These are phyloP conservation scores for Nomada goodeniana DNA, from an alignment of 2,888 invertebrate genomes.

Conservation along the genomic window DNA sequence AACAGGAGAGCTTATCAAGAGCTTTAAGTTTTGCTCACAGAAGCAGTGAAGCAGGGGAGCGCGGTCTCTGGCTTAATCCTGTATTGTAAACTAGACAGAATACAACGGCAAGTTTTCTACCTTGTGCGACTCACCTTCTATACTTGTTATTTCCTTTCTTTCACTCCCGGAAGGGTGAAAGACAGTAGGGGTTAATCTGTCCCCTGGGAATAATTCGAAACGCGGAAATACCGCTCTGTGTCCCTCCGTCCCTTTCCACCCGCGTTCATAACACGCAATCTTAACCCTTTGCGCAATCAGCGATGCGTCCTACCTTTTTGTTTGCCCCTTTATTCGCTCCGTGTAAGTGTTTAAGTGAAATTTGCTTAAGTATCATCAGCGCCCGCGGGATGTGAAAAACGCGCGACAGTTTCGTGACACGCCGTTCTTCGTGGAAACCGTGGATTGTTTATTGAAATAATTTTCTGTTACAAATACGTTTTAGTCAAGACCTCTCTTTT, in stretches of 20 bases:
- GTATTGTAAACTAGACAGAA: conserved; percentile 81
- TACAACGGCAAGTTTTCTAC: conserved; percentile 79
- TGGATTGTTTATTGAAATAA: not conserved
- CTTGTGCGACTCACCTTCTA: conserved; percentile 63
- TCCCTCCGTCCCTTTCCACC: not conserved
- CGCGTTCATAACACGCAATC: conserved; percentile 54
- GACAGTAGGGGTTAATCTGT: conserved; percentile 79
- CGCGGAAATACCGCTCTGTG: conserved; percentile 76
- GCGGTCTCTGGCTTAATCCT: conserved; percentile 79
- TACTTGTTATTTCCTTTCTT: conserved; percentile 65
- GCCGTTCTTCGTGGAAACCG: not conserved
- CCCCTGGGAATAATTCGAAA: conserved; percentile 80
- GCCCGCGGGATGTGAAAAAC: not conserved
- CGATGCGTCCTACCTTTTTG: conserved; percentile 39
- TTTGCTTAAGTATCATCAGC: conserved; percentile 26
- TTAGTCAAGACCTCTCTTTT: too few species aligned
- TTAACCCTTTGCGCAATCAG: conserved; percentile 61
- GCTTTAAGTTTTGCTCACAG: conserved; percentile 79
- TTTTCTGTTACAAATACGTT: not conserved
- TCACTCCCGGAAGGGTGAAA: conserved; percentile 59
- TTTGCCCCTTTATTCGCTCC: conserved; percentile 24
- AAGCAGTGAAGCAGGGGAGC: conserved; percentile 58
- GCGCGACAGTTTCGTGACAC: not conserved
- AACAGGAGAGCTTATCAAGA: conserved; percentile 79
- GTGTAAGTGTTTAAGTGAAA: conserved; percentile 29